Base-by-base conservation (phyloP, 2,888 invertebrate genomes). In the Aporophyla nigra region DNA sequence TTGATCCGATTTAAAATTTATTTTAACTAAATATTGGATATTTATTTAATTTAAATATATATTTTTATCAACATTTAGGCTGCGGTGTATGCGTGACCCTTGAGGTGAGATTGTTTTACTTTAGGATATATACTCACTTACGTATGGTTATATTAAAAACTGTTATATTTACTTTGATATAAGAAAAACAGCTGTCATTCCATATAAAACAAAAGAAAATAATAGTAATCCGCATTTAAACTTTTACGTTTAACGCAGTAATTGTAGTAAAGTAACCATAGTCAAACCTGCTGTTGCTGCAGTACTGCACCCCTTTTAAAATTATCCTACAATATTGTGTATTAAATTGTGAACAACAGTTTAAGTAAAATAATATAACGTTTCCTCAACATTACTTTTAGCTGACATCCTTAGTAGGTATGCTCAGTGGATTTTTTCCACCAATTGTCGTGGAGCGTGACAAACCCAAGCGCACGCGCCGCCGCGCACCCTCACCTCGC, bases 401-500 rank as follows among this genome's bases (percentile, higher is more conserved):
- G 3, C 10, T 53, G 33, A 73, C 86, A 88, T 24, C 90, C 89
- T 82, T 90, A 76, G n/a, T 54, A 72, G 65, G 72, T 73, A 63
- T 74, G 82, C 72, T 78, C 76, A 74, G 78, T 82, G 80, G 66
- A 87, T 91, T 91, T 93, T 93, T 92, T 91, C 89, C 89, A 86
- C 84, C 84, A 89, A 87, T 92, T 92, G 90, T 92, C 92, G 79
- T 91, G 92, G 84, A 94, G 92, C 94, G 93, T 94, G 93, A 93
- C 94, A 94, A 93, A 92, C 91, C 90, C 89, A 89, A 88, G 84
- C 69, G 92, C 92, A 93, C 93, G 94, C 94, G 92, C 87, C 93
- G 88, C 78, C 93, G 93, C 92, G 89, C 93, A 93, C 93, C 93
- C 93, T 91, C 82, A 83, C 80, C 83, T 86, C 78, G 75, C 76